These are phyloP conservation scores for Apostichopus californicus DNA, from an alignment of 35 echinoderm and acorn worm species.

Conservation along the genomic window DNA sequence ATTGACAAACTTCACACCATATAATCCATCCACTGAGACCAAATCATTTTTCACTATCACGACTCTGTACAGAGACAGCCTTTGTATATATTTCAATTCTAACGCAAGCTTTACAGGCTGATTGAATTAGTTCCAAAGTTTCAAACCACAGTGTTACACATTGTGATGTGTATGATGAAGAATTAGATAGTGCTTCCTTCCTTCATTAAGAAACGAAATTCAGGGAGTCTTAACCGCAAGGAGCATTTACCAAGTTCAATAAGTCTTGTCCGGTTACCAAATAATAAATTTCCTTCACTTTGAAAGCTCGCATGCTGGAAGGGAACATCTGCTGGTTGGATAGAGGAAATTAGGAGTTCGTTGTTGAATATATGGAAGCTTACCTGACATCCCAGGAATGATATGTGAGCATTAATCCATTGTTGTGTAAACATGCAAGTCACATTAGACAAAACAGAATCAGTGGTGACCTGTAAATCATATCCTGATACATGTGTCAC, in stretches of 20 bases:
- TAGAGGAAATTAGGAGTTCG: neutral
- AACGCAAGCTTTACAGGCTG: too few relatives aligned
- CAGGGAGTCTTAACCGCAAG: neutral
- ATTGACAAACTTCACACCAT: neutral
- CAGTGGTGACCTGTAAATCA: too few relatives aligned
- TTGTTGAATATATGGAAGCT: too few relatives aligned
- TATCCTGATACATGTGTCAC: too few relatives aligned
- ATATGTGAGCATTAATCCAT: too few relatives aligned
- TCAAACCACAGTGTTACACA: too few relatives aligned
- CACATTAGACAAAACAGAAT: too few relatives aligned
- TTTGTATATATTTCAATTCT: neutral
- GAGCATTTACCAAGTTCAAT: neutral
- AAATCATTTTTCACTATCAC: too few relatives aligned
- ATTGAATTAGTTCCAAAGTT: too few relatives aligned
- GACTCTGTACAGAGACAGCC: neutral
- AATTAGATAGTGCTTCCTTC: neutral
- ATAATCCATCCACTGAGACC: neutral
- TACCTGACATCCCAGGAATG: too few relatives aligned
- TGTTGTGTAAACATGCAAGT: too few relatives aligned
- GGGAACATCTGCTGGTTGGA: neutral
- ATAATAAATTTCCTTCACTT: conserved; percentile 33
- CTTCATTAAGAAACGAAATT: neutral
- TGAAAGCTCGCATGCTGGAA: neutral
- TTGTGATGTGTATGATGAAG: neutral
- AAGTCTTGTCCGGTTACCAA: conserved; percentile 13